Evolutionary conservation across 2,888 invertebrate genomes (phyloP).

Genomic region (Eupithecia dodoneata): DNA sequence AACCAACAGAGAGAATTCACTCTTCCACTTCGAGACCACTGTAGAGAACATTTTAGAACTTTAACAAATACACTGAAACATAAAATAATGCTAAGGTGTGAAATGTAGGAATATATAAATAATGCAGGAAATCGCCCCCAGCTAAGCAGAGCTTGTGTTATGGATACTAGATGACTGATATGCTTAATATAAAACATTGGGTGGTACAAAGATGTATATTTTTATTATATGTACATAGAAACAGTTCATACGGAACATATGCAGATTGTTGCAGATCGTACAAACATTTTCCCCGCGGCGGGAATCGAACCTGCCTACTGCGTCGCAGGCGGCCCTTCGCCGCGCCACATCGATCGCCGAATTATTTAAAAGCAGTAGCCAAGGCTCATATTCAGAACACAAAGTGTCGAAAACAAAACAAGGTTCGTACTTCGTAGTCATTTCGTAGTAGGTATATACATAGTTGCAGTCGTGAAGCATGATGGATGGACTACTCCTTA

Average conservation of each 20-base stretch:
- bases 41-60: background rate
- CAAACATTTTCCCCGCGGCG: no score
- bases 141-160: no score
- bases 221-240: no score
- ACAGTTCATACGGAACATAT: no score
- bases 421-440: background rate
- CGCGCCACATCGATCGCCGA: background rate
- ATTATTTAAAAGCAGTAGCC: background rate
- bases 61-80: background rate
- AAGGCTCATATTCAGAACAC: background rate
- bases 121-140: no score
- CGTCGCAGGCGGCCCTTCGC: no score
- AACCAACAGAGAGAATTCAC: background rate
- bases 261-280: no score
- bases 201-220: no score
- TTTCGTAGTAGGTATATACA: background rate
- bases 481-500: constrained; percentile 52
- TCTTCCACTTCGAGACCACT: background rate
- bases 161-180: no score
- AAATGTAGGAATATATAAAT: no score
- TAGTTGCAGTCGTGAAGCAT: constrained; percentile 5
- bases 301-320: no score
- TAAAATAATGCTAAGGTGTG: background rate
- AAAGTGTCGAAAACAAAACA: background rate
- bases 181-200: no score